A percentile compares a stretch with the other conserved stretches of the same genome.
Evolutionary conservation across 2,797 vertebrate species (phyloP).

Genomic region (Sebastes minor): DNA sequence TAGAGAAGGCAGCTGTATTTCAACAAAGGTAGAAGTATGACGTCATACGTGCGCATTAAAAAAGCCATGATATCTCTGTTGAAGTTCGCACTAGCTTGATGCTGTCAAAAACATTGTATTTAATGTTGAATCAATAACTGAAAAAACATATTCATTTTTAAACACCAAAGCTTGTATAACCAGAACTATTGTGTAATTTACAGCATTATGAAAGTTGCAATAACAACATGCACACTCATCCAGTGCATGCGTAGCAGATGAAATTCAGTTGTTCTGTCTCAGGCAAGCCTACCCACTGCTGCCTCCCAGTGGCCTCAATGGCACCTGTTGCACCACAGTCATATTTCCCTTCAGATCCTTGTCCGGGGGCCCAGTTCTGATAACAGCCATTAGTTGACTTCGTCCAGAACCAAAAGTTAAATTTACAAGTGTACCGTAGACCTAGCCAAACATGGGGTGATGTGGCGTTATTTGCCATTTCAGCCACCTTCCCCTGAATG

Average conservation of each 20-base stretch:
- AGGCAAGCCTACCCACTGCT: conserved; percentile 71
- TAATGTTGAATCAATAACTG: background rate
- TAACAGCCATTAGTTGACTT: conserved; percentile 56
- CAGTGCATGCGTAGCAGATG: conserved; percentile 58
- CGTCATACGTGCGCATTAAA: conserved; percentile 2
- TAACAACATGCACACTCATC: background rate
- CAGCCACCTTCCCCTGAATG: conserved; percentile 58
- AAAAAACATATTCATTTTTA: background rate
- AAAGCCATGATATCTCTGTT: conserved; percentile 1
- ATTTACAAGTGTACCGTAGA: conserved; percentile 70
- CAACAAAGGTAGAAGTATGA: conserved; percentile 42
- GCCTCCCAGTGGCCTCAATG: conserved; percentile 73
- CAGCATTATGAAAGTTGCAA: background rate
- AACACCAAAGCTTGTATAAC: background rate
- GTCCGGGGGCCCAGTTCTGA: conserved; percentile 71
- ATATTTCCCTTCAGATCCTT: conserved; percentile 46
- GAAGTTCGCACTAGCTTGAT: background rate
- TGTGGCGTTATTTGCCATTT: conserved; percentile 50
- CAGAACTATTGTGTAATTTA: background rate
- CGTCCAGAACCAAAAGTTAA: conserved; percentile 77
- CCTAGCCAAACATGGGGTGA: conserved; percentile 73
- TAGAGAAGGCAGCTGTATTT: conserved; percentile 56
- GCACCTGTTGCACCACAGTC: conserved; percentile 66
- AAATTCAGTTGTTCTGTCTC: conserved; percentile 71
- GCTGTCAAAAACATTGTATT: background rate